Evolutionary conservation across 1,140 invertebrate species (phyloP).

Genomic region (Coelopa frigida): DNA sequence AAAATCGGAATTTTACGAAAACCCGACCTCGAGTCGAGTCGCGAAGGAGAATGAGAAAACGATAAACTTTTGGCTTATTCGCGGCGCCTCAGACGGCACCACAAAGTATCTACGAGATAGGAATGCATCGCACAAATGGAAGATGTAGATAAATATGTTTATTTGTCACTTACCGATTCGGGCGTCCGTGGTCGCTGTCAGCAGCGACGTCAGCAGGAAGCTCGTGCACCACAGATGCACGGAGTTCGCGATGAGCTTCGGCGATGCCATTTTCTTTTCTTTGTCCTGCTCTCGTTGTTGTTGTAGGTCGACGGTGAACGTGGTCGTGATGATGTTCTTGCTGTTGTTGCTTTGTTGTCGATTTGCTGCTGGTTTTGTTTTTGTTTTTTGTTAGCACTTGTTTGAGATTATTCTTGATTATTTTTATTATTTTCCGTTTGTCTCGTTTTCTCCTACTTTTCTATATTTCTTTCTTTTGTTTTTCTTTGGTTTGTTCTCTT

Average conservation of each 20-base stretch:
- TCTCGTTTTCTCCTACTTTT: neutral
- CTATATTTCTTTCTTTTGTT: neutral
- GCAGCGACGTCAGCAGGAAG: slow-evolving; percentile 14
- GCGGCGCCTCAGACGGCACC: too few relatives aligned
- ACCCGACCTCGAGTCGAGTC: too few relatives aligned
- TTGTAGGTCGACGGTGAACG: neutral
- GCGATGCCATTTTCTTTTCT: slow-evolving; percentile 2
- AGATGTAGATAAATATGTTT: neutral
- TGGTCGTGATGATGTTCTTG: neutral
- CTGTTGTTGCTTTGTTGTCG: neutral
- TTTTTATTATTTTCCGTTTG: too few relatives aligned
- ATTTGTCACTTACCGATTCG: slow-evolving; percentile 32
- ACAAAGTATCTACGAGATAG: too few relatives aligned
- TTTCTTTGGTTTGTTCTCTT: too few relatives aligned
- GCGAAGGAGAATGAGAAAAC: too few relatives aligned
- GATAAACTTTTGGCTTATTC: too few relatives aligned
- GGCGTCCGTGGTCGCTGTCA: slow-evolving; percentile 24
- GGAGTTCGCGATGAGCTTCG: neutral
- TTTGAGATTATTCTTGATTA: too few relatives aligned
- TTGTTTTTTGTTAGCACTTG: neutral
- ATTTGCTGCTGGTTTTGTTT: neutral
- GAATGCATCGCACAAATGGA: neutral
- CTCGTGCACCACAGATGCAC: neutral
- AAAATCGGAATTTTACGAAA: too few relatives aligned
- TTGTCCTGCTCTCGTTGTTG: neutral